Conservation (phyloP, 2,113 vertebrate species). For the Emydura subglobosa region DNA sequence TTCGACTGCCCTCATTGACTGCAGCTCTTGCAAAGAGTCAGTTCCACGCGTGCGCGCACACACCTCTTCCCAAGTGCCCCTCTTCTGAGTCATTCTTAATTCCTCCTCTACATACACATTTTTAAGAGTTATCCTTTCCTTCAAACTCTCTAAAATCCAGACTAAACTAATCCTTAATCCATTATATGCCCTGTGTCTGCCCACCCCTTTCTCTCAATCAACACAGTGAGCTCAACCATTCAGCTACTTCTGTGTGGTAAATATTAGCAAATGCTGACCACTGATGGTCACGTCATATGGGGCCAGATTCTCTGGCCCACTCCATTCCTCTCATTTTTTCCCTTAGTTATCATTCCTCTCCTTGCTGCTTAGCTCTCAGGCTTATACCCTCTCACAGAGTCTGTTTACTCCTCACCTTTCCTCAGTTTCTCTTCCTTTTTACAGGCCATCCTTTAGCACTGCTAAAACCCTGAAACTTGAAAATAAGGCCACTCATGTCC, state of each 20-base stretch:
- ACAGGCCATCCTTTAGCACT: background rate
- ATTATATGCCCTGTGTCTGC: background rate
- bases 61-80: background rate
- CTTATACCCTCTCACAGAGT: background rate
- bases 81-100: background rate
- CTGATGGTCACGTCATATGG: background rate
- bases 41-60: no score
- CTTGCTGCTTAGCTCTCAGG: background rate
- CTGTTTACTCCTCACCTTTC: background rate
- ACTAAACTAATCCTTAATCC: background rate
- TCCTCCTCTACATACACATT: background rate
- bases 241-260: background rate
- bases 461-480: background rate
- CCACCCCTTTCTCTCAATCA: background rate
- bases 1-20: background rate
- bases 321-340: background rate
- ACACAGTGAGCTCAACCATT: background rate
- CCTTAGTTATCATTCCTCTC: background rate
- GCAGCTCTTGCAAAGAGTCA: background rate
- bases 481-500: background rate
- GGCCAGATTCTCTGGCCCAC: background rate
- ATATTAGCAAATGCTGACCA: background rate
- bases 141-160: background rate
- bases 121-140: background rate
- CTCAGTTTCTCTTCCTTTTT: background rate